Percentiles rank a stretch among this genome's conserved stretches.
phyloP scores from a whole-genome alignment of 2,113 vertebrate genomes.

The Myrmecophaga tridactyla region DNA sequence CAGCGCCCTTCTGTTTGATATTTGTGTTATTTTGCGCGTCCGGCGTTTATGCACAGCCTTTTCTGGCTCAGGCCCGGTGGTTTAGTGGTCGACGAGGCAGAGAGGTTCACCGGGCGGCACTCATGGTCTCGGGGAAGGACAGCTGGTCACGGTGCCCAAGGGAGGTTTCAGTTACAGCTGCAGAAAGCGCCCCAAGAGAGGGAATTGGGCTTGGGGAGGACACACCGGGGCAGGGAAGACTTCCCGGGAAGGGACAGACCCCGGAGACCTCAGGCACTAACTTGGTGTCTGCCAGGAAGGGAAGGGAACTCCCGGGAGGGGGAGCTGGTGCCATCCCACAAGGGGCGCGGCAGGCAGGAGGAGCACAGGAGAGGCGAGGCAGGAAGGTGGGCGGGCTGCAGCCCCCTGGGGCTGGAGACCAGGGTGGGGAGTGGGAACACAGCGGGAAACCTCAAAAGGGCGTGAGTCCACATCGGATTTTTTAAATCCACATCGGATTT shows the following conservation, averaged over 20 bases:
- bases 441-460: no score
- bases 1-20: rapidly evolving
- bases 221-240: not conserved
- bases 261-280: no score
- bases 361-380: no score
- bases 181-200: not conserved
- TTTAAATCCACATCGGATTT: no score
- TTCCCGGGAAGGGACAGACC: not conserved
- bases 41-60: rapidly evolving
- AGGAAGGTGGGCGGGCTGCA: no score
- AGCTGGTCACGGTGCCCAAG: no score
- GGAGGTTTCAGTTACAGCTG: not conserved
- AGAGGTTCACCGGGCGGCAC: rapidly evolving
- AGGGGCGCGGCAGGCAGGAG: no score
- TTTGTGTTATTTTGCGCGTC: not conserved
- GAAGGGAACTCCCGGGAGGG: no score
- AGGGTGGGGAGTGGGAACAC: no score
- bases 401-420: no score
- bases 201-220: not conserved
- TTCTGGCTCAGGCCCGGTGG: not conserved
- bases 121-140: not conserved
- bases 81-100: rapidly evolving
- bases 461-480: no score
- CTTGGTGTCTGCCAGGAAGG: not conserved
- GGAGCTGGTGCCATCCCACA: no score